A percentile compares a stretch with the other conserved stretches of the same genome.
Evolutionary conservation across 2,888 invertebrate genomes (phyloP).

Genomic region (Orthosia gothica): DNA sequence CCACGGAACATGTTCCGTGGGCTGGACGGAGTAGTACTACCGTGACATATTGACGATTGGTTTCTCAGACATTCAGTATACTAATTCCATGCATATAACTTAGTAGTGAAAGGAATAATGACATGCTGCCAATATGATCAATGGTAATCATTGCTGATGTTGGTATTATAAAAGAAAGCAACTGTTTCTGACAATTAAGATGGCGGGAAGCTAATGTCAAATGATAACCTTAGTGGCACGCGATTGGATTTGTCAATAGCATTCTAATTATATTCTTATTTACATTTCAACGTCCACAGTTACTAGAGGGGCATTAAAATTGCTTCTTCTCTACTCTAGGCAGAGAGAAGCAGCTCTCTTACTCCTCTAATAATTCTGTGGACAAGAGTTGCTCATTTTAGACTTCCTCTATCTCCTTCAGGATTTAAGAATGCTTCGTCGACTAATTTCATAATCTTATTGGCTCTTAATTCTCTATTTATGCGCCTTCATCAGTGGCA

Average conservation of each 20-base stretch:
- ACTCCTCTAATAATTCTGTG: background rate
- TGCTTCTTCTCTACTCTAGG: no score
- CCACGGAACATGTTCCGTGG: no score
- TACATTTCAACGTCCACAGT: background rate
- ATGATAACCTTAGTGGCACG: background rate
- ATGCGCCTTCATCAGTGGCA: no score
- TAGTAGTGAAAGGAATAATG: slow-evolving; percentile 14
- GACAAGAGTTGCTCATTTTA: background rate
- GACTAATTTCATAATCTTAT: no score
- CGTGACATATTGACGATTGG: slow-evolving; percentile 4
- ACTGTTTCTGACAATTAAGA: background rate
- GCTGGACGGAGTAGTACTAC: no score
- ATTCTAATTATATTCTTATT: background rate
- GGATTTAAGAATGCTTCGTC: background rate
- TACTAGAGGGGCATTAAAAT: background rate
- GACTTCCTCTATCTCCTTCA: no score
- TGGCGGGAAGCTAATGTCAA: background rate
- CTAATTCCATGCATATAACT: background rate
- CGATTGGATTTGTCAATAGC: background rate
- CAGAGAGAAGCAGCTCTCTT: no score
- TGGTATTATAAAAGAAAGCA: background rate
- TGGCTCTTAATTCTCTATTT: no score
- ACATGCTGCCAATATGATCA: slow-evolving; percentile 3
- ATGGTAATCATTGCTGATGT: slow-evolving; percentile 7
- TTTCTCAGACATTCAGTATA: background rate